These are phyloP conservation scores for Murina feae DNA, from an alignment of 2,113 vertebrate species.

Conservation along the genomic window DNA sequence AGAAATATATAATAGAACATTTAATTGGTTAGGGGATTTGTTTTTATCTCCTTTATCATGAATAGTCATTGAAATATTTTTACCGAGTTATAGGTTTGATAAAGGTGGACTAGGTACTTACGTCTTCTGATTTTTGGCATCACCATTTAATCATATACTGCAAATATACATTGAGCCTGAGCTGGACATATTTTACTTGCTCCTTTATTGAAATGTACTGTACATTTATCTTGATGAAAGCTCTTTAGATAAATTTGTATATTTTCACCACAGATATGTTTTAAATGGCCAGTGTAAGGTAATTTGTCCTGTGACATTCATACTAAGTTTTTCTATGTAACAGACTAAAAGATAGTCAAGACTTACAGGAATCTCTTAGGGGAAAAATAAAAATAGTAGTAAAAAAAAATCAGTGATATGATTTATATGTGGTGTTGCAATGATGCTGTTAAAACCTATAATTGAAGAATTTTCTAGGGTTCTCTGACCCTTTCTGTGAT, in stretches of 20 bases:
- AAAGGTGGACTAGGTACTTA: neutral
- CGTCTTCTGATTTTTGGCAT: conserved; percentile 4
- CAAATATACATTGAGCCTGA: neutral
- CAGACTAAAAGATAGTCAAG: neutral
- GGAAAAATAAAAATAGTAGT: neutral
- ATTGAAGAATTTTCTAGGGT: neutral
- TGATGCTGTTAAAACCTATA: neutral
- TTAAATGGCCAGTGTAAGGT: neutral
- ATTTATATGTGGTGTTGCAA: neutral
- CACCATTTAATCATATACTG: neutral
- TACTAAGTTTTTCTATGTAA: neutral
- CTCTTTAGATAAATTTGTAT: neutral
- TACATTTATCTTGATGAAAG: neutral
- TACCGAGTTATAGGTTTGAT: neutral
- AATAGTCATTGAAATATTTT: conserved; percentile 33
- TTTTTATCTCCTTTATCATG: neutral
- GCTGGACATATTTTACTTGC: neutral
- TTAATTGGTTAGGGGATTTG: conserved; percentile 18
- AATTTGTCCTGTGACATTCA: neutral
- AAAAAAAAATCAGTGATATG: conserved; percentile 6
- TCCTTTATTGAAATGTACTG: neutral
- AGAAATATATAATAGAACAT: neutral
- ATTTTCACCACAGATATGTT: neutral
- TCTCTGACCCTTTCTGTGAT: conserved; percentile 31
- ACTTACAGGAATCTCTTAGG: neutral